Conservation (phyloP, 2,797 vertebrate species). For the Clarias laeviceps region DNA sequence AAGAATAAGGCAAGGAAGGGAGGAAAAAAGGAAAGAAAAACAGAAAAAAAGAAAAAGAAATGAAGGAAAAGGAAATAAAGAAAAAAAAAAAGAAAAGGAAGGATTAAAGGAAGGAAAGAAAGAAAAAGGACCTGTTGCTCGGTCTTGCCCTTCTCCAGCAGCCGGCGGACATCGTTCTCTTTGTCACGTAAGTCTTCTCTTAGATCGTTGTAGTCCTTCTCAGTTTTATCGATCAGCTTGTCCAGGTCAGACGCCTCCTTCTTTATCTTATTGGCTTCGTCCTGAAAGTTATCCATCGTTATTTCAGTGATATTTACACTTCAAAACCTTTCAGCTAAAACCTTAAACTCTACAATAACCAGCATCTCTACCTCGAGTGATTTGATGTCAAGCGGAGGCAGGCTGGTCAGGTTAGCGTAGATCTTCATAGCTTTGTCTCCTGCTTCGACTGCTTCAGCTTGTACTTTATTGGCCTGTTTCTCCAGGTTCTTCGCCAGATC, state of each 20-base stretch:
- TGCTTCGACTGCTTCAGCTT: slow-evolving; percentile 86
- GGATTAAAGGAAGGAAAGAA: background rate
- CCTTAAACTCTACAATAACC: background rate
- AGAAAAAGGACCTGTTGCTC: slow-evolving; percentile 88
- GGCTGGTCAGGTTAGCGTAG: slow-evolving; percentile 87
- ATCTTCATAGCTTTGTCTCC: slow-evolving; percentile 88
- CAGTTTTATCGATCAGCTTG: slow-evolving; percentile 86
- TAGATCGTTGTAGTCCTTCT: slow-evolving; percentile 90
- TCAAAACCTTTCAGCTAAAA: background rate
- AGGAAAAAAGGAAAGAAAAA: background rate
- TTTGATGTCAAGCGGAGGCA: slow-evolving; percentile 81
- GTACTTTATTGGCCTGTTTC: slow-evolving; percentile 87
- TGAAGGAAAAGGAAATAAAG: background rate
- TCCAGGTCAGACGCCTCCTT: slow-evolving; percentile 90
- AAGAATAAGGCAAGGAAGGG: background rate
- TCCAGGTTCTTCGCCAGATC: slow-evolving; percentile 89
- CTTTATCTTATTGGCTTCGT: slow-evolving; percentile 89
- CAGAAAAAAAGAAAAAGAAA: background rate
- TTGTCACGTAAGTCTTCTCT: slow-evolving; percentile 90
- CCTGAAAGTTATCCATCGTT: slow-evolving; percentile 68
- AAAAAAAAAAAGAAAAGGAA: background rate
- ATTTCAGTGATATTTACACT: background rate
- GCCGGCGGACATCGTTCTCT: slow-evolving; percentile 89
- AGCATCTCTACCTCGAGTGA: slow-evolving; percentile 80
- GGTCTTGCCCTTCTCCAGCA: slow-evolving; percentile 91